phyloP scores from a whole-genome alignment of 2,113 vertebrate genomes.

The Merops nubicus region DNA sequence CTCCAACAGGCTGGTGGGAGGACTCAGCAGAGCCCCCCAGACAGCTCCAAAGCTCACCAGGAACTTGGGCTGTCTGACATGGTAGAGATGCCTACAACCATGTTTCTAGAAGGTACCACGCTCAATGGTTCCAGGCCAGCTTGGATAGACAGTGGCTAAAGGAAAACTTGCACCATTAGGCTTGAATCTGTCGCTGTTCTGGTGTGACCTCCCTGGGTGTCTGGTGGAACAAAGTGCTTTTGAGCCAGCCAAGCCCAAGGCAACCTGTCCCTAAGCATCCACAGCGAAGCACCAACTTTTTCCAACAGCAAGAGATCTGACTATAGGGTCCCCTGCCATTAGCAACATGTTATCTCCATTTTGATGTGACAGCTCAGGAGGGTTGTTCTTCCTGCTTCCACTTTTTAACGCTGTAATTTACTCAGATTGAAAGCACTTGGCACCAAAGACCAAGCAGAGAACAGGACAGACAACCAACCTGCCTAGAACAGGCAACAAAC shows the following conservation, averaged over 20 bases:
- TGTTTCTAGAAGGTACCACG: background rate
- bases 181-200: rapidly evolving
- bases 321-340: too few relatives aligned
- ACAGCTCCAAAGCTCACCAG: background rate
- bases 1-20: background rate
- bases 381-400: background rate
- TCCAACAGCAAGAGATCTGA: background rate
- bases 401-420: background rate
- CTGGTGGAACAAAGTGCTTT: background rate
- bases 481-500: background rate
- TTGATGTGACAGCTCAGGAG: background rate
- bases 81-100: background rate
- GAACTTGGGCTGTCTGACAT: rapidly evolving
- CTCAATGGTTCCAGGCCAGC: background rate
- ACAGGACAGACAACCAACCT: background rate
- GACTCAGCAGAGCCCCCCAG: background rate
- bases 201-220: background rate
- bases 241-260: background rate
- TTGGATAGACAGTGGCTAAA: background rate
- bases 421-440: background rate
- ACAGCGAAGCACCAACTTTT: background rate
- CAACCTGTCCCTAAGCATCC: background rate
- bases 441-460: background rate
- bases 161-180: background rate
- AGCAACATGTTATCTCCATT: background rate